Conservation (phyloP, 2,888 invertebrate genomes). For the Aleiodes alternator region DNA sequence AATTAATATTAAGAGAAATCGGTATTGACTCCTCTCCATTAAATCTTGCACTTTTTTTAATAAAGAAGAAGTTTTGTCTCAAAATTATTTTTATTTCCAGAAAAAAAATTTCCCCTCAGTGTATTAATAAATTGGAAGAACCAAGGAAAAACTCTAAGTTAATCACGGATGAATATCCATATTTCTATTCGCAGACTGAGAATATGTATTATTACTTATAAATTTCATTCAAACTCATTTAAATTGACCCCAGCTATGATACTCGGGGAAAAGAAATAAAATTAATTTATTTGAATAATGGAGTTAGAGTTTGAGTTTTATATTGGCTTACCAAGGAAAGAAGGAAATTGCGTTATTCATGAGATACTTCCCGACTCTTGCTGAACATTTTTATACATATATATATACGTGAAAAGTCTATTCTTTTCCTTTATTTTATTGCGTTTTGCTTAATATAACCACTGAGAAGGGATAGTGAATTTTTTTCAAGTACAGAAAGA, state of each 20-base stretch:
- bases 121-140: too few relatives aligned
- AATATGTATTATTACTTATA: background rate
- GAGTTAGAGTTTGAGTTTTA: conserved; percentile 8
- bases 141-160: background rate
- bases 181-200: background rate
- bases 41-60: too few relatives aligned
- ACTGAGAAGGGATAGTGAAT: background rate
- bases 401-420: background rate
- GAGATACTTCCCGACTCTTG: background rate
- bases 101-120: too few relatives aligned
- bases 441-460: conserved; percentile 14
- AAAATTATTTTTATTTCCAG: too few relatives aligned
- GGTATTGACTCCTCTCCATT: too few relatives aligned
- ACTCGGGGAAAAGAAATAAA: background rate
- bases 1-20: too few relatives aligned
- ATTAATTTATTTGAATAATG: conserved; percentile 19
- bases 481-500: too few relatives aligned
- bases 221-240: background rate
- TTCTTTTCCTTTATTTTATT: background rate
- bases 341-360: conserved; percentile 13
- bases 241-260: background rate
- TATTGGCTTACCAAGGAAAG: background rate
- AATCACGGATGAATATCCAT: background rate
- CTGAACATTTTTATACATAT: background rate
- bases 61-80: too few relatives aligned